These are phyloP conservation scores for Trichosurus vulpecula DNA, from an alignment of 2,797 vertebrate species.

Conservation along the genomic window DNA sequence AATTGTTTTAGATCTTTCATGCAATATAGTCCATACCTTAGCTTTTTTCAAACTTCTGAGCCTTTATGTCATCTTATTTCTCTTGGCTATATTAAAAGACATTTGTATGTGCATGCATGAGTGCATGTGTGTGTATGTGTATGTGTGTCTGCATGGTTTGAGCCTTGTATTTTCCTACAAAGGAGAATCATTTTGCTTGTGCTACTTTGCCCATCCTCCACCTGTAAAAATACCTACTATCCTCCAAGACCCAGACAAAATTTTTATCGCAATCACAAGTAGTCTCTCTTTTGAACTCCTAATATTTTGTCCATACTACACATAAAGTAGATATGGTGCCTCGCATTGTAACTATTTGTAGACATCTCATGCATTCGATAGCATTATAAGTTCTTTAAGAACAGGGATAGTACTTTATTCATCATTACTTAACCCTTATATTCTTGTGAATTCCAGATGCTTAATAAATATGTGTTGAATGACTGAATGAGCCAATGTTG, in stretches of 20 bases:
- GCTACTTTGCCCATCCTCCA: neutral
- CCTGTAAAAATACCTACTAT: neutral
- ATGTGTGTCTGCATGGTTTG: neutral
- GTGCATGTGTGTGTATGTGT: too few species aligned
- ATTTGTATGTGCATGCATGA: neutral
- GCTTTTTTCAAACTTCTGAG: neutral
- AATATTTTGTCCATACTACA: neutral
- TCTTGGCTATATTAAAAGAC: neutral
- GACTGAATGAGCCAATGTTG: neutral
- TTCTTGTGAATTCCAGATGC: neutral
- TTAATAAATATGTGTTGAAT: slow-evolving; percentile 34
- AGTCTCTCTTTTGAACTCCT: neutral
- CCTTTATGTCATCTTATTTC: slow-evolving; percentile 13
- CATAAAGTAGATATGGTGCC: neutral
- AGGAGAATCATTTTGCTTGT: neutral
- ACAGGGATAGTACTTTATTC: neutral
- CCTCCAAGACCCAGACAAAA: neutral
- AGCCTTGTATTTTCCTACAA: neutral
- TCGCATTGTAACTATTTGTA: neutral
- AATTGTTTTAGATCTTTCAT: neutral
- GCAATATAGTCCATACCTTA: neutral
- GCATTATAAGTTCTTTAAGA: neutral
- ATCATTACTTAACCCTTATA: neutral
- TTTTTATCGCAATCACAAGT: neutral
- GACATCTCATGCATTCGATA: neutral